Evolutionary conservation across 2,888 invertebrate genomes (phyloP), one percentile per base, ranked within the genome.

Genomic region (Pachymerium ferrugineum): DNA sequence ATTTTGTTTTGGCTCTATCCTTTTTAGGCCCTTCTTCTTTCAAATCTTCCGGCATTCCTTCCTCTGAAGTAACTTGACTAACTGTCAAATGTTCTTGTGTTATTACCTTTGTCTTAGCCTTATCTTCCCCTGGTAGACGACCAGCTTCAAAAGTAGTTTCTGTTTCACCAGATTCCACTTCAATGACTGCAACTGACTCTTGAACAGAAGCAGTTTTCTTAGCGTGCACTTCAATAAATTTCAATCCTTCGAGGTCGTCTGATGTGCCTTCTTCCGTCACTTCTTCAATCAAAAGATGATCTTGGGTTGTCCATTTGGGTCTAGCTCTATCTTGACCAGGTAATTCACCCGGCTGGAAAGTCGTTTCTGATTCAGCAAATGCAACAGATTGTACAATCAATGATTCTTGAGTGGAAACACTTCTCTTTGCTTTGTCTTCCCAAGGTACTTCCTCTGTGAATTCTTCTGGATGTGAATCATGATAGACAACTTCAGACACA

Each of bases 301-400:
- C 70, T 30, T 70, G 74, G 22, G 70, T 38, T 1, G 76, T 72
- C 28, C 75, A 72, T 70, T 16, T 69, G 0, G 38, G 28, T 67
- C 73, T 76, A 29, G 76, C 76, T 33, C 73, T 76, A 28, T 73
- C 74, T 42, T 33, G 22, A 25, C 67, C 68, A 42, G 76, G 76
- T 38, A 42, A 3, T 70, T 47, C 70, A 5, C 70, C 70, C 4
- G 29, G 19, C 70, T 74, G 28, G n/a, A 74, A 74, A 30, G 29
- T 70, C 1, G 16, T 42, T 29, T 74, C 74, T 6, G n/a, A 16
- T 70, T 74, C 74, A 2, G 47, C 70, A 31, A 19, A 38, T 47
- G 76, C 76, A 80, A 81, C 79, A 80, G 81, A 80, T 81, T 83
- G 73, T 79, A 83, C 76, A 77, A 79, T 69, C 5, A 74, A 19